Evolutionary conservation across 2,888 invertebrate genomes (phyloP), one percentile per base, ranked within the genome.

Genomic region (Yponomeuta sedellus): DNA sequence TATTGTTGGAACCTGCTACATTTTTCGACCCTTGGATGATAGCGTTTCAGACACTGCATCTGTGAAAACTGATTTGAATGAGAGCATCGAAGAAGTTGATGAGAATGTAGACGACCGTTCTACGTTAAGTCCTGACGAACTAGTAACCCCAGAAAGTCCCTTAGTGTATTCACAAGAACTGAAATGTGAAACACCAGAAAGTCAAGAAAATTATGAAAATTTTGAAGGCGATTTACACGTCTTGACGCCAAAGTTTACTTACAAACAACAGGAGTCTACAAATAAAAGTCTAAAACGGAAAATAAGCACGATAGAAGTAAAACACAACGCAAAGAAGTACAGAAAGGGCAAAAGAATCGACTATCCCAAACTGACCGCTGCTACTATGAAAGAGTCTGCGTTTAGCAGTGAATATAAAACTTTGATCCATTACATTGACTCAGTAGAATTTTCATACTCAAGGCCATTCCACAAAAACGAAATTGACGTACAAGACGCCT

Each of bases 331-430:
- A 62, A 88, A 80, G 71, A 84, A 74, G 67, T 87, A 86, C 64
- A 79, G 86, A 69, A 88, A 88, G 75, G 79, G 83, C 5, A 90
- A 86, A 76, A 81, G 86, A 70, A 90, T 90, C 66, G 86, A 91
- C 69, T 75, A 76, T 67, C 80, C 83, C 8, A 89, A 83, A 77
- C 70, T 80, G 56, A 78, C 75, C 0, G 59, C 69, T 6, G 57
- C 72, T 65, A 67, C 77, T 34, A 76, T 80, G 25, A 65, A 67
- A 22, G 77, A 83, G 3, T 76, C 74, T 4, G 75, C 77, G 1
- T 89, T 86, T 69, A 66, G 70, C 20, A 83, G 79, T 72, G 86
- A 91, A 72, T 88, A 80, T 69, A 81, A 79, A 70, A 70, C 71
- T 28, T 69, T 88, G 4, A 72, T 83, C 25, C 78, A 86, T 68